A percentile compares a stretch with the other conserved stretches of the same genome.
Conservation (phyloP, 2,888 invertebrate genomes). For the Hanleya hanleyi region DNA sequence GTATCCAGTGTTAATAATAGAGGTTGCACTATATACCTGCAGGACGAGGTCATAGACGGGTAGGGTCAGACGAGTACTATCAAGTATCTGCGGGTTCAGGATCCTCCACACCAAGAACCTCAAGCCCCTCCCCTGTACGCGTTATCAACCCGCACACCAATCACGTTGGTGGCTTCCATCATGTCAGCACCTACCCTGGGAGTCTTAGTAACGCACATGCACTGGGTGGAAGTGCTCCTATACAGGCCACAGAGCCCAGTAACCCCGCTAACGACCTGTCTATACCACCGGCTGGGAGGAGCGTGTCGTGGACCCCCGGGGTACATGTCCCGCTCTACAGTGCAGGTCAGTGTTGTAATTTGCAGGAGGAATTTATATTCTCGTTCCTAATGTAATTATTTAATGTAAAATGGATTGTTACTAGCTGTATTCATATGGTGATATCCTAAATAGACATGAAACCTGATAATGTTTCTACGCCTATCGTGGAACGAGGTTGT, state of each 20-base stretch:
- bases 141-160: slow-evolving; percentile 9
- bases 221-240: background rate
- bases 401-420: too few relatives aligned
- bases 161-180: slow-evolving; percentile 38
- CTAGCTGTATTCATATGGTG: too few relatives aligned
- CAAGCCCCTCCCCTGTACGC: background rate
- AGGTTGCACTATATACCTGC: too few relatives aligned
- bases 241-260: background rate
- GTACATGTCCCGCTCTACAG: too few relatives aligned
- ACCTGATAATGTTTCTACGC: too few relatives aligned
- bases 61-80: slow-evolving; percentile 52
- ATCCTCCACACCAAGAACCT: background rate
- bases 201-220: background rate
- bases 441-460: too few relatives aligned
- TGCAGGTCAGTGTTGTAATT: too few relatives aligned
- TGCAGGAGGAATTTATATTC: too few relatives aligned
- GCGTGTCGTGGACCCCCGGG: background rate
- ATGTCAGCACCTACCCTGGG: slow-evolving; percentile 60
- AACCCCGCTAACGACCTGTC: background rate
- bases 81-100: slow-evolving; percentile 38
- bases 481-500: too few relatives aligned
- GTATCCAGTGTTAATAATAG: too few relatives aligned
- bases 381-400: too few relatives aligned
- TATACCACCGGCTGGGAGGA: background rate
- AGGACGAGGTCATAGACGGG: slow-evolving; percentile 41